These are phyloP conservation scores for Peromyscus californicus DNA, from an alignment of 2,113 vertebrate genomes.

Conservation along the genomic window DNA sequence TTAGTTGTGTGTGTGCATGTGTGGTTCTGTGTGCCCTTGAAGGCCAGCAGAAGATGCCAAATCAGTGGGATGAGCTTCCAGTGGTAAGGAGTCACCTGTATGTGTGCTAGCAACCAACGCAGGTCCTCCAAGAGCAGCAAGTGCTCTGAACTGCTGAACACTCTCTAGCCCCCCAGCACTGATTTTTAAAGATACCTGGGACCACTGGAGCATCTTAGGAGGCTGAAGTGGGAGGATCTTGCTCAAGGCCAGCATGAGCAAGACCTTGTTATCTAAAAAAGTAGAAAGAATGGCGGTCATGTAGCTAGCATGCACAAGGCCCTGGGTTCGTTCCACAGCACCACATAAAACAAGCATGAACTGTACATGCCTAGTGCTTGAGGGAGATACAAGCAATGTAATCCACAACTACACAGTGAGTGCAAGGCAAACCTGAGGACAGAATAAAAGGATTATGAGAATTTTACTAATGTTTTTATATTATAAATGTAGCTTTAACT, in stretches of 20 bases:
- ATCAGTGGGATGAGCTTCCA: background rate
- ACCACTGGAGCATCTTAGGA: background rate
- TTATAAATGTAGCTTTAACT: background rate
- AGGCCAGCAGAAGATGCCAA: background rate
- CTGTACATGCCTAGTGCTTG: background rate
- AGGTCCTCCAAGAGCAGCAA: background rate
- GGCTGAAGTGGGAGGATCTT: background rate
- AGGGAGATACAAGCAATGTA: background rate
- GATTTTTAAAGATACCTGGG: background rate
- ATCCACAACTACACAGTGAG: background rate
- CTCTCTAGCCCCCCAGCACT: conserved; percentile 47
- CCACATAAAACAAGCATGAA: background rate
- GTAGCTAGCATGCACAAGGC: background rate
- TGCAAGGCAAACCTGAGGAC: background rate
- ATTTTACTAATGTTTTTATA: background rate
- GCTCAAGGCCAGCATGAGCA: background rate
- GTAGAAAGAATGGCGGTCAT: no score
- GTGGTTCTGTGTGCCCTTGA: background rate
- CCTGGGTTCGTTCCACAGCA: background rate
- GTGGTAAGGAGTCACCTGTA: background rate
- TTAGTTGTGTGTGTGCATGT: background rate
- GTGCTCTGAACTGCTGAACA: background rate
- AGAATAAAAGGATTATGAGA: background rate
- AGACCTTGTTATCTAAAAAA: background rate
- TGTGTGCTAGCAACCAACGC: background rate